Evolutionary conservation across 2,113 vertebrate species (phyloP), one percentile per base, ranked within the genome.

Genomic region (Hydropotes inermis): DNA sequence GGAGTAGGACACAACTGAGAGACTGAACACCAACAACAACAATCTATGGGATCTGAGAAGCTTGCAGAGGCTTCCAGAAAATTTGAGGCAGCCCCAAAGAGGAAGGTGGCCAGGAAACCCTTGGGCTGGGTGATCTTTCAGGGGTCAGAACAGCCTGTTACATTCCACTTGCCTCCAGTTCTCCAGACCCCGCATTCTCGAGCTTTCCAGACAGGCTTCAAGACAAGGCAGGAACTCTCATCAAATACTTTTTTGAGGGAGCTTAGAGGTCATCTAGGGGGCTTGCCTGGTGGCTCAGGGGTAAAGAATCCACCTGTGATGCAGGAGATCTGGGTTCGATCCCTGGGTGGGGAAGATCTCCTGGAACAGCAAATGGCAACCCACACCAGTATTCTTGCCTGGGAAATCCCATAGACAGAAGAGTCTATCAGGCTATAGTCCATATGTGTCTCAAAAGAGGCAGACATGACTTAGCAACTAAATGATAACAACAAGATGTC

Each of bases 171-270:
- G 2, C 70, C 30, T 47, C 39, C 43, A 30, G 36, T n/a, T 57
- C 8, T 28, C 3, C 17, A 21, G 45, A 8, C 13, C 1, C 57
- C 2, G 2, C 5, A 43, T 12, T 50, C 17, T n/a, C 0, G 0
- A 55, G 30, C 61, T 16, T 1, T 58, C 30, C 19, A 15, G 28
- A 7, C 3, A 43, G 81, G 5, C 54, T 90, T 61, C 2, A 16
- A 76, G 30, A 52, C 30, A 21, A 79, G 21, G 11, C 36, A 23
- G 47, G 12, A 43, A 28, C 39, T 96, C 54, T 3, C 9, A 14
- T 70, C 57, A 1, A 50, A 16, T 12, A 8, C 28, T 81, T 47
- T 89, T 60, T 39, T 70, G 10, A 13, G 39, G 78, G 47, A 89
- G n/a, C 89, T 78, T n/a, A 45, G 30, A 67, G 50, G 55, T 30